A percentile compares a stretch with the other conserved stretches of the same genome.
Conservation (phyloP, 1,140 invertebrate species). For the Uloborus diversus region DNA sequence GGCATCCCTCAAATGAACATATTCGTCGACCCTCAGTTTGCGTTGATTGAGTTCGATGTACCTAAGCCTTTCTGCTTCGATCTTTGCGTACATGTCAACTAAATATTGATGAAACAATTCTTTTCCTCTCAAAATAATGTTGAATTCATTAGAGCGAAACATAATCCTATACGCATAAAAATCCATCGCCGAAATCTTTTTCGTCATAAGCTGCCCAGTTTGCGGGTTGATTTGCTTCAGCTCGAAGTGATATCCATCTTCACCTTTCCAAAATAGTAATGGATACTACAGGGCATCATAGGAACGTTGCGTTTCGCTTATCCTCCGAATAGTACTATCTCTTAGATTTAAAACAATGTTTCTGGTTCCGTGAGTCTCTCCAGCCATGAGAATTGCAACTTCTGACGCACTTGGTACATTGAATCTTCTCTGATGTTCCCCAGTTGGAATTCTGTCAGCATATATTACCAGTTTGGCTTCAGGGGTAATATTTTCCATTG, state of each 20-base stretch:
- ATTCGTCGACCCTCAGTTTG: slow-evolving; percentile 57
- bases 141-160: neutral
- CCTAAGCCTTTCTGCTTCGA: slow-evolving; percentile 61
- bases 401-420: slow-evolving; percentile 59
- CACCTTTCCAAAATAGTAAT: slow-evolving; percentile 55
- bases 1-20: slow-evolving; percentile 58
- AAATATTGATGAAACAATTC: slow-evolving; percentile 19
- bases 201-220: no score
- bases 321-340: neutral
- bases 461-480: slow-evolving; percentile 59
- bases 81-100: slow-evolving; percentile 41
- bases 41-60: slow-evolving; percentile 60
- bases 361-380: slow-evolving; percentile 12
- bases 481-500: slow-evolving; percentile 50
- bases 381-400: slow-evolving; percentile 46
- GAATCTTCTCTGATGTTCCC: slow-evolving; percentile 64
- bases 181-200: neutral
- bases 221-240: no score
- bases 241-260: no score
- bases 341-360: slow-evolving; percentile 57
- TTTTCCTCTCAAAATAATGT: neutral
- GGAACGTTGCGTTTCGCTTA: slow-evolving; percentile 40
- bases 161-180: neutral
- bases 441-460: slow-evolving; percentile 62
- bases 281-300: slow-evolving; percentile 56